Evolutionary conservation across 2,797 vertebrate genomes (phyloP), one percentile per base, ranked within the genome.

Genomic region (Gadopsis marmoratus): DNA sequence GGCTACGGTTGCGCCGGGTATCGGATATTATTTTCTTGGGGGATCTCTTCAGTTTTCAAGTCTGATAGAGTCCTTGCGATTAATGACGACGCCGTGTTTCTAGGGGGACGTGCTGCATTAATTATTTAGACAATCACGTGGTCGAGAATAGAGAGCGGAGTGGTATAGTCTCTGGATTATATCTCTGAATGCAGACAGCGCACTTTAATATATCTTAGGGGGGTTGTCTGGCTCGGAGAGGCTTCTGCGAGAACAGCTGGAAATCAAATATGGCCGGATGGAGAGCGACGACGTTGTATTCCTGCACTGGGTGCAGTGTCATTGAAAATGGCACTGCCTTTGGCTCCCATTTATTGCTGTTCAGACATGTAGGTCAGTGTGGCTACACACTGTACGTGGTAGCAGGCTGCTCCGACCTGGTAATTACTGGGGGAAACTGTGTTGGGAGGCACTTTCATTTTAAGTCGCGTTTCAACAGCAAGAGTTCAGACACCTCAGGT

Each of bases 71-170:
- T 98, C 98, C 98, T 98, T 95, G 97, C 98, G 98, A 99, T 99
- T 99, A 99, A 99, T 99, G 98, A 99, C 98, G 98, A 97, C 96
- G 98, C 97, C 96, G 96, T 97, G 98, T 97, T 99, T 99, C 98
- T 98, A 97, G 97, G 93, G 97, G 97, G 97, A 99, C 97, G 97
- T 97, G 97, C 98, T 99, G 98, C 98, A 99, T 99, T 99, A 99
- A 99, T 99, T 99, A 99, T 99, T 99, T 98, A 97, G 96, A 97
- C 96, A 97, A 98, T 99, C 98, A 99, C 98, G 98, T 99, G 98
- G 97, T 97, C 97, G 93, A 95, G 97, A 90, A 94, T 87, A 88
- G 92, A 90, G 95, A 95, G 94, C 94, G 92, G 90, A 95, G 93
- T 91, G 93, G 96, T 97, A 97, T 97, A 96, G 97, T 97, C 97